Conservation (phyloP, 2,888 invertebrate genomes). For the Brenthis hecate region DNA sequence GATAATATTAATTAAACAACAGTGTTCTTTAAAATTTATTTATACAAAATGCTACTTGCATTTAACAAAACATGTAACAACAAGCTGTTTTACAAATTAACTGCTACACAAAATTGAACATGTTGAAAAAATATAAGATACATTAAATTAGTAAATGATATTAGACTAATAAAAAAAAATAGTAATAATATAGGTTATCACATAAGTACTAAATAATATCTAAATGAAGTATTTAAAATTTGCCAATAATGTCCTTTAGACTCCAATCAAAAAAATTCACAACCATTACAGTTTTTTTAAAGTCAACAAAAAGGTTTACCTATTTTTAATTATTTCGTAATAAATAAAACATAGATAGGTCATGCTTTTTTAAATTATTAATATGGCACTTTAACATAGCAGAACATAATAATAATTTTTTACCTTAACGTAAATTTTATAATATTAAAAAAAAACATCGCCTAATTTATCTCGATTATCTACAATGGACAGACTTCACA, state of each 20-base stretch:
- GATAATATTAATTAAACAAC: slow-evolving; percentile 38
- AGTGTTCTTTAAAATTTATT: slow-evolving; percentile 70
- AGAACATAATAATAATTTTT: slow-evolving; percentile 7
- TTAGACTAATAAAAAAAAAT: slow-evolving; percentile 28
- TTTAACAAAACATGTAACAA: slow-evolving; percentile 62
- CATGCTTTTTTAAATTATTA: no score
- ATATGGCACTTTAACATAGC: slow-evolving; percentile 13
- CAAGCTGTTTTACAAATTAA: slow-evolving; percentile 55
- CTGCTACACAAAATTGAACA: slow-evolving; percentile 62
- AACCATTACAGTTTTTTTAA: slow-evolving; percentile 33
- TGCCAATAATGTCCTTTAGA: background rate
- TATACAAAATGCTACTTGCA: slow-evolving; percentile 70
- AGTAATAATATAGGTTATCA: slow-evolving; percentile 23
- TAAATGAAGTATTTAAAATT: slow-evolving; percentile 15
- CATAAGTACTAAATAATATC: slow-evolving; percentile 20
- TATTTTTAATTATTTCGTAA: slow-evolving; percentile 5
- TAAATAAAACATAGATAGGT: background rate
- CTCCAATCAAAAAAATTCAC: slow-evolving; percentile 28
- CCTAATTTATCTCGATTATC: slow-evolving; percentile 50
- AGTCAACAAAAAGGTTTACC: slow-evolving; percentile 8
- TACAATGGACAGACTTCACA: slow-evolving; percentile 72
- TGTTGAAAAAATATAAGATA: slow-evolving; percentile 41
- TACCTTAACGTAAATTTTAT: slow-evolving; percentile 20
- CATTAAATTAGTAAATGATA: slow-evolving; percentile 37
- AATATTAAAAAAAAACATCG: slow-evolving; percentile 27